Evolutionary conservation across 2,113 vertebrate genomes (phyloP), one percentile per base, ranked within the genome.

Genomic region (Oryzias javanicus): DNA sequence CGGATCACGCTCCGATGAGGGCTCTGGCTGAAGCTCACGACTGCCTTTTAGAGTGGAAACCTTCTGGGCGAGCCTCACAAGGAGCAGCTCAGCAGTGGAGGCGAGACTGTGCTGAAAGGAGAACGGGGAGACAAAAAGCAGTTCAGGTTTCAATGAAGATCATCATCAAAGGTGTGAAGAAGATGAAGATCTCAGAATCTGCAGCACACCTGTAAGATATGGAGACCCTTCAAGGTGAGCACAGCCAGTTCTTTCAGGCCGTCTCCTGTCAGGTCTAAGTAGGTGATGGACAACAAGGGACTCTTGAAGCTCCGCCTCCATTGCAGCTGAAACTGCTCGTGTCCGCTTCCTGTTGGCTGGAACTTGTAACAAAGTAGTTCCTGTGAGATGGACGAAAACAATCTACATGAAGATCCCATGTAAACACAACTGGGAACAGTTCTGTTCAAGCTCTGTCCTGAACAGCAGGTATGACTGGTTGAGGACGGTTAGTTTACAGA

Each of bases 351-450:
- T 42, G 60, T 20, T 0, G 64, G 54, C 25, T 77, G 64, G 55
- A 91, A 94, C 67, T 95, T 96, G 64, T 96, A 96, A 81, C 95
- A 97, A 5, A 96, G 93, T 40, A 97, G 89, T 53, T 95, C 95
- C 95, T 97, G 77, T 25, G 19, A 4, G 52, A 45, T 7, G 61
- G 20, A 76, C 41, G 67, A n/a, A 6, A 1, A 58, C 8, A n/a
- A 2, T 16, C 44, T n/a, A 7, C 15, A n/a, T 46, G 8, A 35
- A 35, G 35, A 35, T 12, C 10, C 3, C 35, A 35, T 35, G 35
- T 12, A 35, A 8, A 12, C 3, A 35, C 8, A 35, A 12, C 35
- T 12, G 35, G 4, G 25, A 27, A 27, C 25, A 6, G 25, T 27
- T 27, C 6, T 27, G 25, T 5, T 27, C 25, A 27, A 27, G 25